Evolutionary conservation across 2,797 vertebrate genomes (phyloP).

Genomic region (Rhodeus uyekii): DNA sequence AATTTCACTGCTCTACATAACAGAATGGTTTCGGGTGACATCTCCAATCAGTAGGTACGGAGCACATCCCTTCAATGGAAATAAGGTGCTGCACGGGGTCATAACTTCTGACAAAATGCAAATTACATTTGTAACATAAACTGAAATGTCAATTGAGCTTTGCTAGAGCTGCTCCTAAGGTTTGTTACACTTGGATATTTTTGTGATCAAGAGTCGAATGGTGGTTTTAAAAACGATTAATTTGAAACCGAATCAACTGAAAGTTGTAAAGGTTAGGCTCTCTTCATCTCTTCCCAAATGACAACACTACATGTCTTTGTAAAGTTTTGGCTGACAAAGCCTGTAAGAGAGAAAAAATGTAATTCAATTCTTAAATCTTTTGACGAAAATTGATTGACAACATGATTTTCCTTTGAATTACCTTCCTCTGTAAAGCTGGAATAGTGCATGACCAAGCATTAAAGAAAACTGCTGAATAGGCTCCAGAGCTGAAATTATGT

Average conservation of each 20-base stretch:
- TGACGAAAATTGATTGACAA: no score
- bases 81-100: slow-evolving; percentile 89
- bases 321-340: background rate
- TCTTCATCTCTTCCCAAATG: background rate
- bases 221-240: background rate
- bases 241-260: no score
- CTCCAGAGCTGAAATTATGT: slow-evolving; percentile 14
- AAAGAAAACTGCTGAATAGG: slow-evolving; percentile 23
- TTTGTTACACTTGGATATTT: slow-evolving; percentile 17
- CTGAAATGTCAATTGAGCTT: slow-evolving; percentile 84
- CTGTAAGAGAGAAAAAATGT: background rate
- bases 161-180: slow-evolving; percentile 51
- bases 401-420: background rate
- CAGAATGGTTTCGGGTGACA: slow-evolving; percentile 94
- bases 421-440: background rate
- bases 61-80: slow-evolving; percentile 81
- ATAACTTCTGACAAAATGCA: slow-evolving; percentile 86
- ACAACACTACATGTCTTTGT: background rate
- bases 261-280: background rate
- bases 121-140: slow-evolving; percentile 69
- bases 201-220: background rate
- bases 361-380: no score
- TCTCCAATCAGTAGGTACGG: slow-evolving; percentile 87
- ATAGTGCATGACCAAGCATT: background rate
- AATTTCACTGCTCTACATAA: slow-evolving; percentile 84